Evolutionary conservation across 2,113 vertebrate species (phyloP), one percentile per base, ranked within the genome.

Genomic region (Poicephalus meyeri): DNA sequence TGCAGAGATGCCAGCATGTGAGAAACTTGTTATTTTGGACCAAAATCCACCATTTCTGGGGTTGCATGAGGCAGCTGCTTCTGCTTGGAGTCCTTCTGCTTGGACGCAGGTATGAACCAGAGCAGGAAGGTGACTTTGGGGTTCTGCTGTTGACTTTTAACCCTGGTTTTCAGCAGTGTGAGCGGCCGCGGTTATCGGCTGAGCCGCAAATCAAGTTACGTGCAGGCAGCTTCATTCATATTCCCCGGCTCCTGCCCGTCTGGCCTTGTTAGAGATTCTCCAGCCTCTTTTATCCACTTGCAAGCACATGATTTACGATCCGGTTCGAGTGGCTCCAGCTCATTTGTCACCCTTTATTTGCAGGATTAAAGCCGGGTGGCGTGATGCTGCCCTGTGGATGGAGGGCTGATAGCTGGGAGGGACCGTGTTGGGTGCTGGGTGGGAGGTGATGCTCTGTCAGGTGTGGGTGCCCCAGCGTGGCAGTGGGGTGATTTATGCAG

Each of bases 141-240:
- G 1, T 7, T 41, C 74, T 46, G 55, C 69, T 53, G 76, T 17
- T 87, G 61, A 21, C 65, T 87, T 76, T 64, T 70, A 73, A 55
- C 31, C 80, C 60, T 1, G 9, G 28, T 60, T 93, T 80, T 18
- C 42, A 41, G 49, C 37, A 14, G 53, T 28, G 33, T 0, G 6
- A 42, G 91, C 2, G 13, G 78, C 85, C 8, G 8, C 26, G 12
- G 55, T 66, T 80, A 76, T 84, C 1, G 6, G 56, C 88, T 53
- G 50, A 49, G 68, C 58, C 7, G 17, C 84, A 93, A 93, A 96
- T 94, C 15, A 64, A 82, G 86, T 96, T 97, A 63, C 5, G 5
- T 4, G 3, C 77, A 46, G 87, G 89, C 87, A 65, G 80, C 77
- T 93, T 78, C 93, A 86, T 93, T 94, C 86, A n/a, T 87, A 94